Evolutionary conservation across 2,888 invertebrate species (phyloP).

Genomic region (Hypselothyrea guttata): DNA sequence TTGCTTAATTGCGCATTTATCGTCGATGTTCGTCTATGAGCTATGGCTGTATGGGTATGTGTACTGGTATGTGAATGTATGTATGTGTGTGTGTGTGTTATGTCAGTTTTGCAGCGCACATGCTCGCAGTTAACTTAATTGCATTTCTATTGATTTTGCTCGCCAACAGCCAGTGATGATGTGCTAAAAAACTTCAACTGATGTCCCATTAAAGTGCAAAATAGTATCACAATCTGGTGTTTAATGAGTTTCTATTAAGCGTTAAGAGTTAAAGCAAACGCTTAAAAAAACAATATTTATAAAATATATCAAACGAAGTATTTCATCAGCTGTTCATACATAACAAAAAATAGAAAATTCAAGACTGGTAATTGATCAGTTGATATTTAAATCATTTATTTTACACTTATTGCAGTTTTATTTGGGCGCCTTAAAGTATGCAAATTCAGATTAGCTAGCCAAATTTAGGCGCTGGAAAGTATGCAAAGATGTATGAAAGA

Average conservation of each 20-base stretch:
- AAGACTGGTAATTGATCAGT: too few relatives aligned
- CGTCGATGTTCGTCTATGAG: constrained; percentile 39
- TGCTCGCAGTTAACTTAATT: constrained; percentile 64
- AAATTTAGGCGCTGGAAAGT: constrained; percentile 23
- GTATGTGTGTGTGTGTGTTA: constrained; percentile 20
- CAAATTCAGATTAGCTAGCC: neutral
- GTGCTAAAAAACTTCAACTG: constrained; percentile 5
- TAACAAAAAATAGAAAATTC: too few relatives aligned
- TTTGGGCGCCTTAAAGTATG: constrained; percentile 4
- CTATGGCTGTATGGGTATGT: neutral
- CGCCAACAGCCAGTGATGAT: constrained; percentile 16
- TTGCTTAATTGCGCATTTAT: constrained; percentile 73
- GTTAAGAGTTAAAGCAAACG: too few relatives aligned
- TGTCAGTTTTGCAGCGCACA: constrained; percentile 45
- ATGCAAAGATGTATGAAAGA: constrained; percentile 15
- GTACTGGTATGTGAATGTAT: neutral
- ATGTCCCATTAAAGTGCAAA: neutral
- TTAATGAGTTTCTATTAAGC: too few relatives aligned
- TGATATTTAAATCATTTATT: too few relatives aligned
- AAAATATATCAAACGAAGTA: too few relatives aligned
- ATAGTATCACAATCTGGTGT: too few relatives aligned
- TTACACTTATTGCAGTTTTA: too few relatives aligned
- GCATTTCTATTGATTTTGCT: constrained; percentile 65
- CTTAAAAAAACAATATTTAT: too few relatives aligned
- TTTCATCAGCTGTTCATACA: too few relatives aligned